Base-by-base conservation (phyloP, 2,113 vertebrate genomes). In the Anhinga anhinga region DNA sequence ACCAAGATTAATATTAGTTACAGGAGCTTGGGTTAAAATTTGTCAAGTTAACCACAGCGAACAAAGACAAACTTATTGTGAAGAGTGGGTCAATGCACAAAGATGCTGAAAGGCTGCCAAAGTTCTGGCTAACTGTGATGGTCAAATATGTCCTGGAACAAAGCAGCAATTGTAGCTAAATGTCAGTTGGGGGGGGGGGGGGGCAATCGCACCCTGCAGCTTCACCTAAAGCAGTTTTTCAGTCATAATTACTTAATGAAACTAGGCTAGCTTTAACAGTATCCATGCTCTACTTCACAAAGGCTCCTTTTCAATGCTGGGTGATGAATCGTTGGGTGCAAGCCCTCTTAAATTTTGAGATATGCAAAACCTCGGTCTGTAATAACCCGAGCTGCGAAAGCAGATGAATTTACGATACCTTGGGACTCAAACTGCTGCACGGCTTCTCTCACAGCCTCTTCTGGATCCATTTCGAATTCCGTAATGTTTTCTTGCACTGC, bases 361-460 rank as follows among this genome's bases (percentile, higher is more conserved):
- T 38, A 6, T 1, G 22, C 2, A 30, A 66, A 66, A 62, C 4
- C 34, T 25, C 38, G 5, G 22, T 5, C 61, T 11, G 45, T 3
- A 30, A 38, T 3, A 52, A 40, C 3, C 49, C 9, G 10, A 55
- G 15, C 66, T 65, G 36, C 15, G 61, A 3, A 10, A 63, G 22
- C 2, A 36, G 63, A 15, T 6, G 15, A 26, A 11, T 2, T 12
- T 2, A 2, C 55, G 15, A 50, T 97, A 99, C 99, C 99, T 97
- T 99, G 99, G 47, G 99, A 99, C 80, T 99, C 99, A 87, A 99
- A 99, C 97, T 99, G 99, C 91, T 99, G 98, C 81, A 99, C 97
- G 0, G 99, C 99, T 22, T 99, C 99, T 13, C 83, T 98, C 85
- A 99, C 62, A 1, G 99, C 99, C 88, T 99, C 99, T 26, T 98